Evolutionary conservation across 2,888 invertebrate genomes (phyloP).

Genomic region (Drosophila stalkeri): DNA sequence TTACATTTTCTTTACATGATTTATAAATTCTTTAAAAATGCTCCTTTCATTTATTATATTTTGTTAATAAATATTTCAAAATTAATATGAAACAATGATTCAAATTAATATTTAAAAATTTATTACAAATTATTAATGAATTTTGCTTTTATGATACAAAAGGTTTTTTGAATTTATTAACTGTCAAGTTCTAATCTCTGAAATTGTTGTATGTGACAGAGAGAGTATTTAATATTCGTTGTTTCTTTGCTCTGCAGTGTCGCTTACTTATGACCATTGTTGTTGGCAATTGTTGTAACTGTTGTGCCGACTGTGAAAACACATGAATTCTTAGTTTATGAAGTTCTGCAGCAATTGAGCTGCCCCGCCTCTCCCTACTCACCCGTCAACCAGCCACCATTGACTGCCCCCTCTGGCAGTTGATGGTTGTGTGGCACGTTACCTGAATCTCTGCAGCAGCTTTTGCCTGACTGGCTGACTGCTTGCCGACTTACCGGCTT

Average conservation of each 20-base stretch:
- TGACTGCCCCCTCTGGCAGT: conserved; percentile 4
- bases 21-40: too few relatives aligned
- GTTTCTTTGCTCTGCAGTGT: accelerated
- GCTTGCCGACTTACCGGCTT: conserved; percentile 26
- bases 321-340: conserved; percentile 79
- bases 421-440: conserved; percentile 70
- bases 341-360: conserved; percentile 67
- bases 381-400: not conserved
- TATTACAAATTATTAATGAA: too few relatives aligned
- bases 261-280: conserved; percentile 32
- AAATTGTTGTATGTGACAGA: too few relatives aligned
- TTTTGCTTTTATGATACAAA: too few relatives aligned
- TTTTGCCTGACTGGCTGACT: conserved; percentile 35
- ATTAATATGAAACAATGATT: too few relatives aligned
- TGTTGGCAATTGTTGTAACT: conserved; percentile 46
- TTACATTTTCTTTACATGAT: too few relatives aligned
- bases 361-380: not conserved
- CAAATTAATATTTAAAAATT: too few relatives aligned
- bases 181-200: too few relatives aligned
- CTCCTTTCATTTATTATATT: too few relatives aligned
- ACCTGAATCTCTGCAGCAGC: conserved; percentile 66
- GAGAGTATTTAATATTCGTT: conserved; percentile 13
- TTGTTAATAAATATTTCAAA: too few relatives aligned
- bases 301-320: conserved; percentile 47
- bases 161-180: too few relatives aligned